Evolutionary conservation across 1,140 invertebrate genomes (phyloP).

Genomic region (Formica exsecta): DNA sequence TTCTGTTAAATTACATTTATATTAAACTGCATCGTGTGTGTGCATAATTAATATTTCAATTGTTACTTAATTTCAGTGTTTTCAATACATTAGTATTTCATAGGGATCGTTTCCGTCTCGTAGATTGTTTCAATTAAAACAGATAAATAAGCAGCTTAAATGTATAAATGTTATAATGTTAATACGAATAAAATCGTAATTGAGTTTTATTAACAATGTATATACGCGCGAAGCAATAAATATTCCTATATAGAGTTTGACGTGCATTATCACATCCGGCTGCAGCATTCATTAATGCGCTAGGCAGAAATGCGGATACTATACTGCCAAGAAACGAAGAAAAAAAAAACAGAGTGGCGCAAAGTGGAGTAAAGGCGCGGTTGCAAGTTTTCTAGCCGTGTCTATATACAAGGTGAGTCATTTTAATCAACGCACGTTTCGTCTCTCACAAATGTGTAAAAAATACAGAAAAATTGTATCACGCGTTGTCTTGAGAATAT

Average conservation of each 20-base stretch:
- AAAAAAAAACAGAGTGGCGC: not conserved
- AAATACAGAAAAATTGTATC: conserved; percentile 10
- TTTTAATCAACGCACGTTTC: too few relatives aligned
- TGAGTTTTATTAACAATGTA: conserved; percentile 14
- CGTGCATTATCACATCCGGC: not conserved
- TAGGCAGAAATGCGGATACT: not conserved
- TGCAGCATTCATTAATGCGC: conserved; percentile 27
- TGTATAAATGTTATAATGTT: not conserved
- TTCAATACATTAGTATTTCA: not conserved
- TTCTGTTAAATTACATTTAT: not conserved
- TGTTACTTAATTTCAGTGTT: not conserved
- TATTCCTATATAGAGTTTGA: conserved; percentile 1
- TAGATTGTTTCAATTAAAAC: not conserved
- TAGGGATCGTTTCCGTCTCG: not conserved
- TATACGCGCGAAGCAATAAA: conserved; percentile 22
- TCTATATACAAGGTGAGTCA: too few relatives aligned
- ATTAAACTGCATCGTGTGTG: not conserved
- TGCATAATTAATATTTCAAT: not conserved
- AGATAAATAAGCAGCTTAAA: not conserved
- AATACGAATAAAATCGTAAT: conserved; percentile 7
- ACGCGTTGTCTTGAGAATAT: not conserved
- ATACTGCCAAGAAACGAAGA: conserved; percentile 9
- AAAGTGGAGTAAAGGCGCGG: not conserved
- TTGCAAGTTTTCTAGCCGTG: conserved; percentile 22
- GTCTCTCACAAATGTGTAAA: not conserved